phyloP scores from a whole-genome alignment of 2,888 invertebrate genomes.

The Yponomeuta sedellus region DNA sequence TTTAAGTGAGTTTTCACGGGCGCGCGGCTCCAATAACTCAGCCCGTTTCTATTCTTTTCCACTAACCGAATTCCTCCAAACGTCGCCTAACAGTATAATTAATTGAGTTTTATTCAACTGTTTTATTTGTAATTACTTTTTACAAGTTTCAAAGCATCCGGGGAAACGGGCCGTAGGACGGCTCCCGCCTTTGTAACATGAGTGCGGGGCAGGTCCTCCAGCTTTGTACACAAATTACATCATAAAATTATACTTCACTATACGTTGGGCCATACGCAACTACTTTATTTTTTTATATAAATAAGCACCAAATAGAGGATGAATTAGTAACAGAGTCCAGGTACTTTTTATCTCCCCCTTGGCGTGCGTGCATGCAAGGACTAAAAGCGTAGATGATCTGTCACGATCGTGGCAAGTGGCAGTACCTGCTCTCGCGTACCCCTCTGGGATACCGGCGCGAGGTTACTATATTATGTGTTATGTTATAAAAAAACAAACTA shows the following conservation, averaged over 20 bases:
- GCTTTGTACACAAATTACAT: neutral
- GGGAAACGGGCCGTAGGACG: neutral
- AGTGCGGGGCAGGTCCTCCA: neutral
- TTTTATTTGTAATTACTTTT: slow-evolving; percentile 9
- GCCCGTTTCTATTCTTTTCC: slow-evolving; percentile 42
- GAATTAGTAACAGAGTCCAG: no score
- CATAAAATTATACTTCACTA: neutral
- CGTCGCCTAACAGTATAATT: slow-evolving; percentile 27
- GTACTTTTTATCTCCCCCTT: no score
- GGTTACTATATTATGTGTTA: no score
- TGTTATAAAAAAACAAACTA: no score
- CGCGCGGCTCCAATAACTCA: slow-evolving; percentile 64
- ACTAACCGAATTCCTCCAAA: slow-evolving; percentile 34
- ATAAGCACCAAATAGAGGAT: no score
- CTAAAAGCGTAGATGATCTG: no score
- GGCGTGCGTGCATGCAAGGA: no score
- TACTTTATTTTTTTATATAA: neutral
- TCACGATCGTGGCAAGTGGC: no score
- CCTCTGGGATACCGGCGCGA: no score
- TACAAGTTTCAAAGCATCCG: neutral
- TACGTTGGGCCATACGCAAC: neutral
- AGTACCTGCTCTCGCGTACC: no score
- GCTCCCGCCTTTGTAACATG: neutral
- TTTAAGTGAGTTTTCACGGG: slow-evolving; percentile 74
- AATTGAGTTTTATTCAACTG: slow-evolving; percentile 21